Evolutionary conservation across 1,140 invertebrate species (phyloP).

Genomic region (fruit fly (Drosophila melanogaster)): Release_6_plus_ISO1_MT NT_033777.3:9943001-9943500

Average conservation of each 20-base stretch:
- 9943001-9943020: conserved; percentile 60
- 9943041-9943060: conserved; percentile 45
- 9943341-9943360: neutral
- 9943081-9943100: conserved; percentile 83
- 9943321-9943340: conserved; percentile 16
- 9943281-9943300: conserved; percentile 27
- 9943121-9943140: conserved; percentile 72
- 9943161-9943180: conserved; percentile 51
- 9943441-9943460: neutral
- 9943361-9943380: neutral
- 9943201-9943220: conserved; percentile 62
- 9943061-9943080: conserved; percentile 69
- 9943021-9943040: conserved; percentile 66
- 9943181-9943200: conserved; percentile 57
- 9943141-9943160: conserved; percentile 69
- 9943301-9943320: conserved; percentile 40
- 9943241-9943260: conserved; percentile 41
- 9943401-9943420: no score
- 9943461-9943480: conserved; percentile 85
- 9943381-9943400: no score
- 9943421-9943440: no score
- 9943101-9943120: conserved; percentile 77
- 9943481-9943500: conserved; percentile 92
- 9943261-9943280: conserved; percentile 21
- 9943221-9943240: conserved; percentile 30